Conservation (phyloP, 2,797 vertebrate genomes). For the Scolopax bukidnonensis region DNA sequence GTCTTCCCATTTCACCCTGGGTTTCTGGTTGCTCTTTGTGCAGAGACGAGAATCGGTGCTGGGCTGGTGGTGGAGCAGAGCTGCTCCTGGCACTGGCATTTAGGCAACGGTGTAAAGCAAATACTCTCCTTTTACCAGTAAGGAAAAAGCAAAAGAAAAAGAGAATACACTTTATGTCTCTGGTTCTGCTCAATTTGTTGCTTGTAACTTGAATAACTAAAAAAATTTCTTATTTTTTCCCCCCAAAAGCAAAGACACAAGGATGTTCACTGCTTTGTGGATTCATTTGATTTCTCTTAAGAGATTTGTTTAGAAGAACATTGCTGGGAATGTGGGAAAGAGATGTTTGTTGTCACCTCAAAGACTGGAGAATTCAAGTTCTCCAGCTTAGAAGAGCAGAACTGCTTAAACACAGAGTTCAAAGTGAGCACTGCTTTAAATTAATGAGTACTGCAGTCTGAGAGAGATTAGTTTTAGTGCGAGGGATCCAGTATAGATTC, state of each 20-base stretch:
- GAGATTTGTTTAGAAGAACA: neutral
- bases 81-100: neutral
- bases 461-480: neutral
- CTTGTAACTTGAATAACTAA: neutral
- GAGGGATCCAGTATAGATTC: no score
- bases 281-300: neutral
- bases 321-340: neutral
- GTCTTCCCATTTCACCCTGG: neutral
- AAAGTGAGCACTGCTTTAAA: neutral
- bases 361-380: neutral
- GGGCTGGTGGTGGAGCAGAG: neutral
- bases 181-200: neutral
- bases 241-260: neutral
- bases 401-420: neutral
- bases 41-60: neutral
- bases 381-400: neutral
- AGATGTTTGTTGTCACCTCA: neutral
- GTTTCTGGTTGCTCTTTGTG: constrained; percentile 17
- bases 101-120: neutral
- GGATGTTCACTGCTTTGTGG: neutral
- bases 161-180: neutral
- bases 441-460: rapidly evolving
- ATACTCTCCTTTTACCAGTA: neutral
- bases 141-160: neutral
- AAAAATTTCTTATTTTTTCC: neutral